Conservation (phyloP, 2,888 invertebrate genomes). For the Phaonia tiefii region DNA sequence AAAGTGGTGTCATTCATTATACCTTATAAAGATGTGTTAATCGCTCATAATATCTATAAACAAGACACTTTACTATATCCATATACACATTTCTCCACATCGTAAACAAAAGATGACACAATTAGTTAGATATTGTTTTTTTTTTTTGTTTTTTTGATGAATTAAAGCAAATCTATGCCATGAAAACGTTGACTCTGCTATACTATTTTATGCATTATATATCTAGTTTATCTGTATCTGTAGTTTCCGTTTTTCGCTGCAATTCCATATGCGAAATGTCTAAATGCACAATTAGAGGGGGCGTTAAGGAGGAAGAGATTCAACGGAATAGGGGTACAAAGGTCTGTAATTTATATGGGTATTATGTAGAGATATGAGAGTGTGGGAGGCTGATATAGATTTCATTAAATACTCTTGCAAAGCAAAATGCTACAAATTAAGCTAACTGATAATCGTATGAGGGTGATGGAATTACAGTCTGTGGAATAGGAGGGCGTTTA, state of each 20-base stretch:
- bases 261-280: not conserved
- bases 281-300: not conserved
- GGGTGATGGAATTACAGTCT: too few species aligned
- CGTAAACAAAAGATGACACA: constrained; percentile 10
- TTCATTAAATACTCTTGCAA: not conserved
- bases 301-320: not conserved
- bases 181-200: constrained; percentile 7
- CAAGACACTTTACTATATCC: not conserved
- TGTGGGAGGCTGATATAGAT: not conserved
- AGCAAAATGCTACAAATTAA: too few species aligned
- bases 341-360: not conserved
- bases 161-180: constrained; percentile 10
- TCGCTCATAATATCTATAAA: not conserved
- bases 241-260: not conserved
- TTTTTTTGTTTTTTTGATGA: not conserved
- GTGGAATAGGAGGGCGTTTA: too few species aligned
- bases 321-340: not conserved
- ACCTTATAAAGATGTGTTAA: constrained; percentile 18
- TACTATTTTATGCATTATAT: not conserved
- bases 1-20: too few species aligned
- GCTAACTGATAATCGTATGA: too few species aligned
- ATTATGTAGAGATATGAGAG: not conserved
- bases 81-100: not conserved
- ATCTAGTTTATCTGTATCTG: not conserved
- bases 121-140: not conserved